Evolutionary conservation across 2,113 vertebrate genomes (phyloP).

Genomic region (Cottus gobio): DNA sequence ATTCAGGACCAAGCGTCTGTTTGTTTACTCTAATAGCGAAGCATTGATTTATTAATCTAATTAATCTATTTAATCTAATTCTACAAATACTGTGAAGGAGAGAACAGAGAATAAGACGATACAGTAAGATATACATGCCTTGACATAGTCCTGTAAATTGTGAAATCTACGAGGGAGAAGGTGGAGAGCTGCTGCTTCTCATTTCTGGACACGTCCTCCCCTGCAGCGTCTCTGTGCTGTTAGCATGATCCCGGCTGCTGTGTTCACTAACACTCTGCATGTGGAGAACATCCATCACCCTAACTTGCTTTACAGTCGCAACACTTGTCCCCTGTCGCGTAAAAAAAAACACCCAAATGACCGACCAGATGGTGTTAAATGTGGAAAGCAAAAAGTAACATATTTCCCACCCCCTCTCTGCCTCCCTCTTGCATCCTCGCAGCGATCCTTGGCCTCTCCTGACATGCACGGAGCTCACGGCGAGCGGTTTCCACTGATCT

Average conservation of each 20-base stretch:
- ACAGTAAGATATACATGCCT: not conserved
- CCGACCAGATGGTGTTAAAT: conserved; percentile 58
- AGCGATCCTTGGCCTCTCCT: conserved; percentile 23
- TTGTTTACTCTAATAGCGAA: not conserved
- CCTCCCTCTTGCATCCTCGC: conserved; percentile 12
- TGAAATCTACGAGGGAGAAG: not conserved
- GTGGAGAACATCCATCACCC: conserved; percentile 59
- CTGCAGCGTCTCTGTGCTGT: conserved; percentile 23
- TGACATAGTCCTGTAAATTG: not conserved
- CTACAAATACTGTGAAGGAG: not conserved
- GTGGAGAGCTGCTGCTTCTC: not conserved
- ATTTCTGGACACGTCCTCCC: conserved; percentile 9
- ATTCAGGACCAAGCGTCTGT: not conserved
- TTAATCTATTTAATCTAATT: not conserved
- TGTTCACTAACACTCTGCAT: conserved; percentile 51
- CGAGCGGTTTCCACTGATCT: conserved; percentile 56
- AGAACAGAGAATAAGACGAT: not conserved
- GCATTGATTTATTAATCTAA: not conserved
- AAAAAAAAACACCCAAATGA: conserved; percentile 47
- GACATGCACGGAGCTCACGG: conserved; percentile 26
- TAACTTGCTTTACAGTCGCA: conserved; percentile 14
- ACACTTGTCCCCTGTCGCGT: conserved; percentile 39
- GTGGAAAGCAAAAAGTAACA: conserved; percentile 40
- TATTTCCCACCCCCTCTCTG: not conserved
- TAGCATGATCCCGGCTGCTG: conserved; percentile 38